A percentile compares a stretch with the other conserved stretches of the same genome.
Conservation (phyloP, 1,140 invertebrate genomes). For the Oreohelix idahoensis region DNA sequence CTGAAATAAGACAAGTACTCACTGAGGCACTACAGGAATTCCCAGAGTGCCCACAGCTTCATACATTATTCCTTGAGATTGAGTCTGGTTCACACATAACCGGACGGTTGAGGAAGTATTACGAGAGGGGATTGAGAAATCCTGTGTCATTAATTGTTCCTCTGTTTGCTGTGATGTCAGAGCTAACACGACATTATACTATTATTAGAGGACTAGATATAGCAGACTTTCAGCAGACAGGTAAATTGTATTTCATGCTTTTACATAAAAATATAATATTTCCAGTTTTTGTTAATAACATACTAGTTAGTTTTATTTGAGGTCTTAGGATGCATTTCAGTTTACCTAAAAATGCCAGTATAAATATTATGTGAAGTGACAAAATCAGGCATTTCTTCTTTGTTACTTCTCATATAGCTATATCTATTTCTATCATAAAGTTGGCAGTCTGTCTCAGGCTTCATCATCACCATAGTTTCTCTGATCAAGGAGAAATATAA, state of each 20-base stretch:
- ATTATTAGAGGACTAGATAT: background rate
- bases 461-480: too few relatives aligned
- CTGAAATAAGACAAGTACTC: slow-evolving; percentile 49
- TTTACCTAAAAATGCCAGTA: too few relatives aligned
- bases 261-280: too few relatives aligned
- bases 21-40: slow-evolving; percentile 54
- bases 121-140: slow-evolving; percentile 48
- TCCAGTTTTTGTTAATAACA: too few relatives aligned
- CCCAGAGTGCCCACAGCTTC: slow-evolving; percentile 57
- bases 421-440: too few relatives aligned
- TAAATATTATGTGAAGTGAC: too few relatives aligned
- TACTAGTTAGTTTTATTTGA: too few relatives aligned
- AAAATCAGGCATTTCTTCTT: too few relatives aligned
- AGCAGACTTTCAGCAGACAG: background rate
- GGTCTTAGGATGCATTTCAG: too few relatives aligned
- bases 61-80: slow-evolving; percentile 54
- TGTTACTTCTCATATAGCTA: too few relatives aligned
- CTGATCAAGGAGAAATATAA: too few relatives aligned
- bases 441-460: too few relatives aligned
- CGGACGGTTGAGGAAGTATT: slow-evolving; percentile 60
- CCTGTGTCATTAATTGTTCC: slow-evolving; percentile 44
- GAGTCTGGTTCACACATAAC: slow-evolving; percentile 57
- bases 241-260: background rate
- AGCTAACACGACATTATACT: slow-evolving; percentile 45
- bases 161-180: slow-evolving; percentile 55